Percentiles rank a stretch among this genome's conserved stretches.
Conservation (phyloP, 2,888 invertebrate species). For the Syritta pipiens region DNA sequence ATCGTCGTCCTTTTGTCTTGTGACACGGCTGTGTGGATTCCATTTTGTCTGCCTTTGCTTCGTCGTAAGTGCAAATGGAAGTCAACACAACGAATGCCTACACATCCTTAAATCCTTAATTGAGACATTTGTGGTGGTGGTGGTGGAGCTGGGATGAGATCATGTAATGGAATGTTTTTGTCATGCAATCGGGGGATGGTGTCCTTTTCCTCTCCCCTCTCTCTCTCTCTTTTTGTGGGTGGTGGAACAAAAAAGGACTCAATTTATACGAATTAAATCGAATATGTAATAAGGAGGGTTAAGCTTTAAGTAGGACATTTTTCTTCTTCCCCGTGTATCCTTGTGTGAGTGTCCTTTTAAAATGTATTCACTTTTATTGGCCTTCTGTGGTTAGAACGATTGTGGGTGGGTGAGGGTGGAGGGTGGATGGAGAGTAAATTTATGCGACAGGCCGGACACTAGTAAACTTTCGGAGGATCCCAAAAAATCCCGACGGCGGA, state of each 20-base stretch:
- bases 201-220: conserved; percentile 21
- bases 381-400: conserved; percentile 51
- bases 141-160: conserved; percentile 23
- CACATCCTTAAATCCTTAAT: conserved; percentile 63
- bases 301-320: conserved; percentile 39
- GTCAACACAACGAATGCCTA: conserved; percentile 56
- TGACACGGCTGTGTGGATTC: conserved; percentile 19
- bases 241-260: conserved; percentile 63
- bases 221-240: not conserved
- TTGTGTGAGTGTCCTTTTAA: conserved; percentile 44
- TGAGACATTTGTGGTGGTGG: conserved; percentile 40
- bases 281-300: conserved; percentile 63
- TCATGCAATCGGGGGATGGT: conserved; percentile 54
- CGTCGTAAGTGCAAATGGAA: conserved; percentile 65
- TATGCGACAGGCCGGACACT: conserved; percentile 48
- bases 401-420: not conserved
- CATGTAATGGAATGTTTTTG: conserved; percentile 68
- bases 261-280: conserved; percentile 67
- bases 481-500: conserved; percentile 32
- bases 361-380: conserved; percentile 66
- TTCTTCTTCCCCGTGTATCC: conserved; percentile 6
- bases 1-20: not conserved
- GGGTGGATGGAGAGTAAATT: conserved; percentile 38
- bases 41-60: conserved; percentile 44
- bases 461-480: too few relatives aligned